A percentile compares a stretch with the other conserved stretches of the same genome.
These are phyloP conservation scores for Chrysocyon brachyurus DNA, from an alignment of 2,797 vertebrate species.

Conservation along the genomic window DNA sequence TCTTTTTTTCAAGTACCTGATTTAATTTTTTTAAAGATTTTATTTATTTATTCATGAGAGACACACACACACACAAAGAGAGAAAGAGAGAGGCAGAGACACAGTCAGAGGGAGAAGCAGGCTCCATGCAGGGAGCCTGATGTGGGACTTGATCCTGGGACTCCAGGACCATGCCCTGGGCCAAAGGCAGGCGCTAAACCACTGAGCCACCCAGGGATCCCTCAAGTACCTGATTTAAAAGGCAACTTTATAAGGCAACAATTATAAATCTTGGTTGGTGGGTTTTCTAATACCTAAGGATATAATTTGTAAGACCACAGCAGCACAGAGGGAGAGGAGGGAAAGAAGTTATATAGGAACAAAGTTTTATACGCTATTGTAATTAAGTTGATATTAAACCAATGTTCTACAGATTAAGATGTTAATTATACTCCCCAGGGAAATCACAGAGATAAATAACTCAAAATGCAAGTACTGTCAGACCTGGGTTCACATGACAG, in stretches of 20 bases:
- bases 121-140: too few species aligned
- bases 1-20: background rate
- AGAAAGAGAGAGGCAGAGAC: too few species aligned
- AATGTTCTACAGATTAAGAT: background rate
- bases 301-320: background rate
- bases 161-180: too few species aligned
- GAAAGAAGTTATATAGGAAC: background rate
- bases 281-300: background rate
- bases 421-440: background rate
- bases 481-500: conserved; percentile 35
- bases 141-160: too few species aligned
- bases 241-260: background rate
- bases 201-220: too few species aligned
- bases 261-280: background rate
- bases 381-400: background rate
- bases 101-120: too few species aligned
- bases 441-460: background rate
- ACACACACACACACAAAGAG: too few species aligned
- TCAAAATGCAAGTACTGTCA: background rate
- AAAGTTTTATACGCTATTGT: background rate
- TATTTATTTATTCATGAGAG: too few species aligned
- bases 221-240: background rate
- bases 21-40: too few species aligned
- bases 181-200: too few species aligned
- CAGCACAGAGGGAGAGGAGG: background rate